phyloP scores from a whole-genome alignment of 1,140 invertebrate species.

The Camponotus pennsylvanicus region DNA sequence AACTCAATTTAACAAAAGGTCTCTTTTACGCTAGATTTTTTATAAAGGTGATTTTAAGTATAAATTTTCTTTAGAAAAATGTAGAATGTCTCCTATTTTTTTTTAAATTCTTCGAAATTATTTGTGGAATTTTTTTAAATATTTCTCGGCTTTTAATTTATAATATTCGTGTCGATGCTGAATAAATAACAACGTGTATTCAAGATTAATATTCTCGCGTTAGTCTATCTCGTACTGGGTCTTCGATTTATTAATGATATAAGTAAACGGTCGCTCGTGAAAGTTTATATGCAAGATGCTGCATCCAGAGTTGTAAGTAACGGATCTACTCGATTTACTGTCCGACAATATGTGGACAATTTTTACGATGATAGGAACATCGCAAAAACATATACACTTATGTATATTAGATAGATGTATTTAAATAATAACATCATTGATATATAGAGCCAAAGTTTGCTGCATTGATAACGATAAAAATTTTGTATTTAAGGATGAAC shows the following conservation, averaged over 20 bases:
- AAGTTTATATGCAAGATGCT: constrained; percentile 33
- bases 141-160: background rate
- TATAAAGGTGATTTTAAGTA: background rate
- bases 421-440: background rate
- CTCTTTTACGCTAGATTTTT: background rate
- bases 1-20: constrained; percentile 17
- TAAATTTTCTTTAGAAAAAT: background rate
- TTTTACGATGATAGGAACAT: background rate
- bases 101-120: background rate
- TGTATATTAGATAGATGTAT: background rate
- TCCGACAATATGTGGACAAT: background rate
- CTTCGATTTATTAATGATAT: constrained; percentile 22
- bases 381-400: background rate
- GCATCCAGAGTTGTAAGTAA: background rate
- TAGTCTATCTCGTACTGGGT: background rate
- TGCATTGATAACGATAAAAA: background rate
- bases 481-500: background rate
- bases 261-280: constrained; percentile 47
- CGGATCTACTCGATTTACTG: constrained; percentile 26
- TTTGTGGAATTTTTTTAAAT: background rate
- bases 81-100: background rate
- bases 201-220: constrained; percentile 17
- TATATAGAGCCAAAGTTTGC: background rate
- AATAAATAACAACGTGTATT: constrained; percentile 10
- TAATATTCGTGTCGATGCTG: background rate